Conservation (phyloP, 53 echinoderm and acorn worm species). For the Echinometra lucunter region DNA sequence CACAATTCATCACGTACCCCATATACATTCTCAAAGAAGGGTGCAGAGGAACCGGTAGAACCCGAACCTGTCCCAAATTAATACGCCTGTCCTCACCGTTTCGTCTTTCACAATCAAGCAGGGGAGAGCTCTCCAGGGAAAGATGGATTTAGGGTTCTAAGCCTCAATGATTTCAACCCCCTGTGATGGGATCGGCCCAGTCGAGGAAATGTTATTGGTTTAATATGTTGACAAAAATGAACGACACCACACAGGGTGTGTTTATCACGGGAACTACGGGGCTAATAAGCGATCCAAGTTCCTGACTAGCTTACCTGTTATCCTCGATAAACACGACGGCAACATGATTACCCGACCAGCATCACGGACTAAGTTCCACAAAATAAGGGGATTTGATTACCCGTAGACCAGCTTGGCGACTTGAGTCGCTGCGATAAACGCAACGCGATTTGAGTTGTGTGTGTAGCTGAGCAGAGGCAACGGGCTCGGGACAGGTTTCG, state of each 20-base stretch:
- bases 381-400: no score
- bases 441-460: no score
- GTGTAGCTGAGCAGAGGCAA: no score
- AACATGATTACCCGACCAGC: no score
- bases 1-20: not conserved
- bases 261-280: no score
- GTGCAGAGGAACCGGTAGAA: not conserved
- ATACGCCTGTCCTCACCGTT: conserved; percentile 59
- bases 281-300: no score
- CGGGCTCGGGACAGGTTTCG: no score
- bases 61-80: conserved; percentile 46
- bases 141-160: conserved; percentile 39
- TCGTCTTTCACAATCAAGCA: not conserved
- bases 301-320: no score
- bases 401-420: no score
- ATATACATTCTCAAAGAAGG: not conserved
- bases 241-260: not conserved
- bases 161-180: conserved; percentile 37
- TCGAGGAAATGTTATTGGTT: conserved; percentile 32
- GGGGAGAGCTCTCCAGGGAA: conserved; percentile 13
- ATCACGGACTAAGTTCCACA: no score
- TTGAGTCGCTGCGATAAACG: no score
- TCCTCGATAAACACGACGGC: no score
- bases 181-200: conserved; percentile 9
- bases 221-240: conserved; percentile 31